Percentiles rank a stretch among this genome's conserved stretches.
phyloP scores from a whole-genome alignment of 2,113 vertebrate genomes.

The Psittacus erithacus region DNA sequence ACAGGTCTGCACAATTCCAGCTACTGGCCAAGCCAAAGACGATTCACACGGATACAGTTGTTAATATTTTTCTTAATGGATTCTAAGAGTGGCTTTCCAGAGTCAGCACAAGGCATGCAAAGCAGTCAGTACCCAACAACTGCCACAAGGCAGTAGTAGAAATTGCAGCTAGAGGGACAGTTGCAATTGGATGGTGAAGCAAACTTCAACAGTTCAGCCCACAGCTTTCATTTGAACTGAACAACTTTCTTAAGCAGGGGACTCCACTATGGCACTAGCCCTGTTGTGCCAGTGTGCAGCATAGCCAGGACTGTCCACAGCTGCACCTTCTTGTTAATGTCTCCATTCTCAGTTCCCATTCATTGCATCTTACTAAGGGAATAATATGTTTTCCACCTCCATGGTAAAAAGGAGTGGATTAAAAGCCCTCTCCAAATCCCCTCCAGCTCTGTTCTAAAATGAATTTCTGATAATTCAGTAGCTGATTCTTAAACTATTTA shows the following conservation, averaged over 20 bases:
- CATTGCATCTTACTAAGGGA: not conserved
- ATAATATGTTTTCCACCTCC: not conserved
- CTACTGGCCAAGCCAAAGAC: accelerated
- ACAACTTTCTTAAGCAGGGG: not conserved
- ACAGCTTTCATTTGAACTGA: not conserved
- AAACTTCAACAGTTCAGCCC: not conserved
- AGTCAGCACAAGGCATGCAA: not conserved
- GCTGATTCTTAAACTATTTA: not conserved
- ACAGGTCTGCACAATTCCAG: not conserved
- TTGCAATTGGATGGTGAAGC: not conserved
- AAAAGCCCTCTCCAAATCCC: not conserved
- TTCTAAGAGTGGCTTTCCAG: not conserved
- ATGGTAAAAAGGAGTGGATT: not conserved
- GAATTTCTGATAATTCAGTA: not conserved
- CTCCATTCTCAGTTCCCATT: not conserved
- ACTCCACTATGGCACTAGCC: not conserved
- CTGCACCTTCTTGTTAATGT: not conserved
- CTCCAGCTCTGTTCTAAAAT: not conserved
- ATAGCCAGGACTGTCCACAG: not conserved
- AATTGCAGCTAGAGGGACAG: not conserved
- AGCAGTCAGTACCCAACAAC: not conserved
- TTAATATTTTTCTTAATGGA: not conserved
- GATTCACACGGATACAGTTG: accelerated
- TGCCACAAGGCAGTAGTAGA: accelerated
- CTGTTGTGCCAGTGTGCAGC: not conserved